These are phyloP conservation scores for Pseudomyrmex sp. DNA, from an alignment of 1,140 invertebrate genomes.

Conservation along the genomic window DNA sequence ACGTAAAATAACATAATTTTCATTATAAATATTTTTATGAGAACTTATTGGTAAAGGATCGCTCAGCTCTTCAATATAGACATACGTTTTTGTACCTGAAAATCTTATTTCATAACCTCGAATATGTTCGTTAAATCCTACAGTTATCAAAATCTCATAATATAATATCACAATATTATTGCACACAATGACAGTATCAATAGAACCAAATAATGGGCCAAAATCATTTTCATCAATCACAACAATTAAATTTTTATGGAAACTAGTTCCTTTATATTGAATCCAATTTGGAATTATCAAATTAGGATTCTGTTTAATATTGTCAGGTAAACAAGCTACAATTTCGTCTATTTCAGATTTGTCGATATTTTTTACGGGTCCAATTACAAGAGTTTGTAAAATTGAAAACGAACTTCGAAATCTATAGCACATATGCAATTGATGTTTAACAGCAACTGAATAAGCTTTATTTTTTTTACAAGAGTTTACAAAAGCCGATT, in stretches of 20 bases:
- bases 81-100: background rate
- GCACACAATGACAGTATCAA: constrained; percentile 8
- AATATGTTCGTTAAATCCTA: constrained; percentile 23
- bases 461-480: constrained; percentile 7
- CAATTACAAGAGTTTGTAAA: background rate
- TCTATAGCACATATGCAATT: constrained; percentile 18
- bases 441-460: constrained; percentile 19
- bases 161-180: constrained; percentile 3
- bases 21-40: background rate
- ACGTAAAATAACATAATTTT: background rate
- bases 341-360: background rate
- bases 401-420: background rate
- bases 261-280: constrained; percentile 11
- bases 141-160: background rate
- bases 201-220: constrained; percentile 20
- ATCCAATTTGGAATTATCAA: background rate
- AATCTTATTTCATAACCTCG: constrained; percentile 10
- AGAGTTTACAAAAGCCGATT: background rate
- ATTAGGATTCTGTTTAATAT: constrained; percentile 3
- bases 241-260: constrained; percentile 9
- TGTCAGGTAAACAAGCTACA: background rate
- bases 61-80: background rate
- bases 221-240: constrained; percentile 13
- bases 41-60: background rate
- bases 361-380: background rate